These are phyloP conservation scores for Remorina albescens DNA, from an alignment of 2,797 vertebrate species.

Conservation along the genomic window DNA sequence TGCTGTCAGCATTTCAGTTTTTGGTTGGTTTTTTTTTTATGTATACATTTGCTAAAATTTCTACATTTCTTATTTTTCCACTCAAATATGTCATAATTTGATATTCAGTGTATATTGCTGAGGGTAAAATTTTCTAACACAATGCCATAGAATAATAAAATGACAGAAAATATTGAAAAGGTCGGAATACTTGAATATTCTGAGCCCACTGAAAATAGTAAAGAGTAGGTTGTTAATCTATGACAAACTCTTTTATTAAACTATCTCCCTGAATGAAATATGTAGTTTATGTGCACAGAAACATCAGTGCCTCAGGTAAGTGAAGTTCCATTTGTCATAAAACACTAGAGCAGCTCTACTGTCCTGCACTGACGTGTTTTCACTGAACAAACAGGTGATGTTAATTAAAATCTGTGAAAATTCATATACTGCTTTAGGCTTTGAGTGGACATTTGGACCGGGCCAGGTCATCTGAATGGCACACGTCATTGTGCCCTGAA, in stretches of 20 bases:
- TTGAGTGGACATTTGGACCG: constrained; percentile 5
- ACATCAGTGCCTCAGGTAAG: neutral
- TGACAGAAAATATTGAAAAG: no score
- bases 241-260: neutral
- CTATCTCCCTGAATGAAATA: constrained; percentile 8
- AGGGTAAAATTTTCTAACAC: no score
- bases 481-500: constrained; percentile 9
- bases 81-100: no score
- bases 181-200: no score
- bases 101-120: no score
- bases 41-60: no score
- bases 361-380: constrained; percentile 1
- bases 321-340: neutral
- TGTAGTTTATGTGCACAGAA: constrained; percentile 3
- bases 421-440: constrained; percentile 29
- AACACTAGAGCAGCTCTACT: neutral
- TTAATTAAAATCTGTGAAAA: constrained; percentile 20
- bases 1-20: no score
- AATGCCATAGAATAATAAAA: no score
- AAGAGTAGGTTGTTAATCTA: neutral
- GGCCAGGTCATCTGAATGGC: constrained; percentile 24
- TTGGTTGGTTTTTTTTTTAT: no score
- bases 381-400: constrained; percentile 4
- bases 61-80: no score
- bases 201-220: neutral